Evolutionary conservation across 2,113 vertebrate genomes (phyloP), one percentile per base, ranked within the genome.

Genomic region (Brachionichthys hirsutus): DNA sequence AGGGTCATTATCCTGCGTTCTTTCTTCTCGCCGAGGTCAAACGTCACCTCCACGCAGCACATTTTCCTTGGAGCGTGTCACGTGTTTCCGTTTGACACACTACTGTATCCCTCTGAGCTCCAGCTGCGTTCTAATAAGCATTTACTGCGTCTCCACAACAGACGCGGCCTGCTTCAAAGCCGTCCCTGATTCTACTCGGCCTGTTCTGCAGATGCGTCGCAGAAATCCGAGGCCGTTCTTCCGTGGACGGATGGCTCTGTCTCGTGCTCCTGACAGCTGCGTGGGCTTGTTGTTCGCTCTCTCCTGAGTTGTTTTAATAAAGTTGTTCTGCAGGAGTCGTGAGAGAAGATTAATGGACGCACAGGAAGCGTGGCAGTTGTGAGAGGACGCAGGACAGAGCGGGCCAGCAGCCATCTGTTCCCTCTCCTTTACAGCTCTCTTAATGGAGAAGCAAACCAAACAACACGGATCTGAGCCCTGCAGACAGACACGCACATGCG

Each of bases 331-430:
- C 94, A 94, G 92, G 91, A 96, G 94, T 92, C 90, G 92, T 92
- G 93, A 92, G 92, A 87, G 94, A 98, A 98, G 96, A 98, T 98
- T 98, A 98, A 98, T 98, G 95, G 95, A 97, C 92, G 88, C 91
- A 89, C 90, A 92, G 92, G 89, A 93, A 93, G 87, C 74, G 90
- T 94, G 94, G 95, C 95, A 96, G 93, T 95, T 93, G 91, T 91
- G 91, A 94, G 92, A 91, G 93, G 93, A 94, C 90, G 89, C 92
- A 93, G 93, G 91, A 93, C 90, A 92, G 89, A 92, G 90, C 75
- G 92, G 94, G 92, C 91, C 89, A 94, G 93, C 90, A 90, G 91
- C 95, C 95, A 98, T 98, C 95, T 98, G 96, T 95, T 98, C 94
- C 85, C 92, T 91, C 88, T 89, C 92, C 93, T 92, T 93, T 94